Evolutionary conservation across 2,113 vertebrate species (phyloP).

Genomic region (Mustela nigripes): DNA sequence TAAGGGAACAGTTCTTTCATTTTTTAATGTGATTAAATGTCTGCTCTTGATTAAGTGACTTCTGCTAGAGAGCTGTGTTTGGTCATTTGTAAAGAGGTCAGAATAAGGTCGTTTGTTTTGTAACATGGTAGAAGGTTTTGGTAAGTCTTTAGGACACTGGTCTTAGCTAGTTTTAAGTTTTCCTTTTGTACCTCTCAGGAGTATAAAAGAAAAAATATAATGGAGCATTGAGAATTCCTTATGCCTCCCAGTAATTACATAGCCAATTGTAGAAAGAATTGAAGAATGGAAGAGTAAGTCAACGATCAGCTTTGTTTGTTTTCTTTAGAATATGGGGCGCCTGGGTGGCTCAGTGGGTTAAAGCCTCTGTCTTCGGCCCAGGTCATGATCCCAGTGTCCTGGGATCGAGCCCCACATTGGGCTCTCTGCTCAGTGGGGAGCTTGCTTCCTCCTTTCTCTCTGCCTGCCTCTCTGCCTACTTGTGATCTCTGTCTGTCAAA

Average conservation of each 20-base stretch:
- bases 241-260: background rate
- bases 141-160: background rate
- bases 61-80: background rate
- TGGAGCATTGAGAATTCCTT: background rate
- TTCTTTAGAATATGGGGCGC: background rate
- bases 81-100: background rate
- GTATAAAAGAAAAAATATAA: constrained; percentile 24
- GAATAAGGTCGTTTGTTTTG: background rate
- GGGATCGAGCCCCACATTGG: no score
- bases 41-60: background rate
- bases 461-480: no score
- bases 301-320: background rate
- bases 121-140: background rate
- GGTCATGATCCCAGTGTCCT: no score
- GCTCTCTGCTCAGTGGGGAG: no score
- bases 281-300: background rate
- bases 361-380: no score
- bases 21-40: background rate
- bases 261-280: background rate
- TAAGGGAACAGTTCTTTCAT: background rate
- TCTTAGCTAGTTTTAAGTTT: background rate
- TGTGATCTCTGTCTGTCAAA: no score
- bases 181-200: background rate
- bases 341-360: no score
- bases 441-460: no score